Evolutionary conservation across 2,797 vertebrate genomes (phyloP), one percentile per base, ranked within the genome.

Genomic region (Capromys pilorides): DNA sequence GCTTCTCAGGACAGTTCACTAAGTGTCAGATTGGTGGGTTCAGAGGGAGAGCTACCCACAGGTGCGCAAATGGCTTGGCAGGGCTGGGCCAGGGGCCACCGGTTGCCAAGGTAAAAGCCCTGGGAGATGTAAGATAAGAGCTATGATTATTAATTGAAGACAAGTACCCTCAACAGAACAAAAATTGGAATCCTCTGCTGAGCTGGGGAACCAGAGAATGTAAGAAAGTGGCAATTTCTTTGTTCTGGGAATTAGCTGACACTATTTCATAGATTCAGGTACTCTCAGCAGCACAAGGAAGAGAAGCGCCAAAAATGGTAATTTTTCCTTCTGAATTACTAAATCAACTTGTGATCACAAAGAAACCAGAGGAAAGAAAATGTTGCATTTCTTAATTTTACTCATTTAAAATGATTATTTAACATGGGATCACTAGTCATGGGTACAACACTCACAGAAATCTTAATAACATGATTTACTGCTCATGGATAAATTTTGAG

Each of bases 241-340:
- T 61, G 71, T 93, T 85, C 69, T 82, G 36, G 80, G 62, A 97
- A 64, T 94, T 71, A 77, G 51, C 67, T 54, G 91, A 92, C 51
- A 61, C 39, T 33, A 51, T 62, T 75, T 93, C 83, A 83, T 77
- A 95, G 81, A 57, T 6, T n/a, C 49, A 7, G 41, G 13, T 88
- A 24, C 39, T 61, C 39, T 31, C 36, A 45, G 54, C 59, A 67
- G 31, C 36, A 85, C 13, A 73, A 81, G 57, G 71, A 79, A 79
- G 6, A 36, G 12, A 62, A 84, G 41, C 62, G 1, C 67, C 51
- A 67, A 94, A 91, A 13, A 77, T 84, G 33, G 61, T 18, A 41
- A 59, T 21, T 31, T 62, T 81, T 39, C 69, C 64, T 24, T 3
- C 22, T 87, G 78, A 81, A 41, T 86, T 61, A 86, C 31, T 71